Percentiles rank a stretch among this genome's conserved stretches.
Conservation (phyloP, 1,140 invertebrate genomes). For the Penaeus japonicus region DNA sequence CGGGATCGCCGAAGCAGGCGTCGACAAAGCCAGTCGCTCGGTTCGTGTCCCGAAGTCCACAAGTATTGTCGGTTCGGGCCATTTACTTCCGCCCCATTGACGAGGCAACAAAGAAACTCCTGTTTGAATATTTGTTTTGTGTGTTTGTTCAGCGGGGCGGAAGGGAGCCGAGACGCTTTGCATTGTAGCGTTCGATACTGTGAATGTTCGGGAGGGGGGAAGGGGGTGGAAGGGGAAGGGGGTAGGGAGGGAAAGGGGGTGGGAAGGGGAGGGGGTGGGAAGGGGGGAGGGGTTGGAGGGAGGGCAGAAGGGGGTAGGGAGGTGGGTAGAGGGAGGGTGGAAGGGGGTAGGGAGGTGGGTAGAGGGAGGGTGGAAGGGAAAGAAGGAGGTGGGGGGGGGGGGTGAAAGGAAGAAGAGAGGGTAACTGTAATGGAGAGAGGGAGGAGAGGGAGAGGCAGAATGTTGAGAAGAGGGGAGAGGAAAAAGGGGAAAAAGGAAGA, state of each 20-base stretch:
- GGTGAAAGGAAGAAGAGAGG: no score
- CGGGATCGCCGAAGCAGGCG: no score
- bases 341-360: background rate
- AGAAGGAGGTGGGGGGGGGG: no score
- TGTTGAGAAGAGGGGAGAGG: no score
- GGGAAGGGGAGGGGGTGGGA: background rate
- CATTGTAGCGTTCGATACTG: background rate
- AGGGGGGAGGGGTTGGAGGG: background rate
- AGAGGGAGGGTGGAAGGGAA: background rate
- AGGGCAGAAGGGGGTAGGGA: background rate
- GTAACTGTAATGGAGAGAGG: no score
- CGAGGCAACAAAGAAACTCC: background rate
- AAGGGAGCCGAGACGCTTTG: background rate
- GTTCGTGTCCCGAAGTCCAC: background rate
- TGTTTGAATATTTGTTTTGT: conserved; percentile 10
- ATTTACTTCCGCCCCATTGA: background rate
- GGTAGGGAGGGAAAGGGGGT: background rate
- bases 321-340: background rate
- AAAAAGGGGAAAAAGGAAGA: no score
- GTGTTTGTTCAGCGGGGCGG: background rate
- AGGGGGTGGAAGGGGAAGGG: background rate
- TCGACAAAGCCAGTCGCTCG: no score
- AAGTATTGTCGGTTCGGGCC: background rate
- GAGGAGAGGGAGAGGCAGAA: no score
- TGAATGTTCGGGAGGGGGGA: background rate